These are phyloP conservation scores for Falco berigora DNA, from an alignment of 2,797 vertebrate species.

Conservation along the genomic window DNA sequence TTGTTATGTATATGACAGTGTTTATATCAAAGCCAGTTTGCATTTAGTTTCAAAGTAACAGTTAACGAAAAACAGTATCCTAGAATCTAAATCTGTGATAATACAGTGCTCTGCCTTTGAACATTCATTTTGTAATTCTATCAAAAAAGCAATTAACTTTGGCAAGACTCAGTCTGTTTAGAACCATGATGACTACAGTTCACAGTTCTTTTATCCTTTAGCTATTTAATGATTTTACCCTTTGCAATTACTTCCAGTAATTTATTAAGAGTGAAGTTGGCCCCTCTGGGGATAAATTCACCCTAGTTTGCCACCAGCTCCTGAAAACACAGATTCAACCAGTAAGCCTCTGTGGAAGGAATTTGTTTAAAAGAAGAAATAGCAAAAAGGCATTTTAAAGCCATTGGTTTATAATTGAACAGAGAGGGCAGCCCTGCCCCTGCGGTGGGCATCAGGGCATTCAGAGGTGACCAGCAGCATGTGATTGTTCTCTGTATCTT, in stretches of 20 bases:
- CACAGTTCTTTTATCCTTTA: not conserved
- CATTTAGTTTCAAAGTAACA: not conserved
- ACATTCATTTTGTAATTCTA: not conserved
- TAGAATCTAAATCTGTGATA: not conserved
- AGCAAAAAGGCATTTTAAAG: not conserved
- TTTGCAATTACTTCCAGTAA: not conserved
- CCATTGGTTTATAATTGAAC: not conserved
- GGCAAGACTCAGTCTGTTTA: not conserved
- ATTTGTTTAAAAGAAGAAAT: not conserved
- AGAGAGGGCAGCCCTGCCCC: not conserved
- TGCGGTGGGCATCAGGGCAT: not conserved
- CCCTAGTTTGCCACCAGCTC: not conserved
- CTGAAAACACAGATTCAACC: not conserved
- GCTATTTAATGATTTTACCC: not conserved
- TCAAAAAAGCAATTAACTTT: slow-evolving; percentile 5
- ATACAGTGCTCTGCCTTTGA: not conserved
- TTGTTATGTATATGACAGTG: not conserved
- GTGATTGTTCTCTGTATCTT: not conserved
- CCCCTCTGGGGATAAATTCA: not conserved
- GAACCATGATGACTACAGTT: not conserved
- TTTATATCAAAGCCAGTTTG: not conserved
- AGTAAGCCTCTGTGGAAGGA: not conserved
- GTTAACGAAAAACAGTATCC: not conserved
- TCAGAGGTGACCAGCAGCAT: not conserved
- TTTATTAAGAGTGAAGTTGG: not conserved